These are phyloP conservation scores for Clistopyga incitator DNA, from an alignment of 2,888 invertebrate species.

Conservation along the genomic window DNA sequence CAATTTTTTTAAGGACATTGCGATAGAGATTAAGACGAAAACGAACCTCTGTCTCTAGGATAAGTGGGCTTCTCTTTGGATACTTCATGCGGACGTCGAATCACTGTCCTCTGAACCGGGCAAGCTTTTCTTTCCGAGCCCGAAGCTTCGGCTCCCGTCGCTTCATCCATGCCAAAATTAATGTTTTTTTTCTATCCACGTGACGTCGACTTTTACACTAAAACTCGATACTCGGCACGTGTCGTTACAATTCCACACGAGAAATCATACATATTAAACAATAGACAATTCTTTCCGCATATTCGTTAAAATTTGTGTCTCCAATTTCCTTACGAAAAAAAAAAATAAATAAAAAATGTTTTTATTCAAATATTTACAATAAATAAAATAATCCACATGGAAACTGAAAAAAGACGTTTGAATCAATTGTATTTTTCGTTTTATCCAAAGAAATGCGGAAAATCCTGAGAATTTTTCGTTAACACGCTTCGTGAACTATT, in stretches of 20 bases:
- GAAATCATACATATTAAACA: not conserved
- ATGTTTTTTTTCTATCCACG: not conserved
- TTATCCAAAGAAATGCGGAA: not conserved
- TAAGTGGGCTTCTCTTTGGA: slow-evolving; percentile 78
- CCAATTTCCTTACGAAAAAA: too few relatives aligned
- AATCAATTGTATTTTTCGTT: not conserved
- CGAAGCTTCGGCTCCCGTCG: slow-evolving; percentile 3
- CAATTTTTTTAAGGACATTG: too few relatives aligned
- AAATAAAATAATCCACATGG: too few relatives aligned
- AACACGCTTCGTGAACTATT: not conserved
- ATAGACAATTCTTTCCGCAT: not conserved
- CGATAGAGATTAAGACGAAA: not conserved
- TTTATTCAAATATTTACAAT: too few relatives aligned
- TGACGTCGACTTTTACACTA: not conserved
- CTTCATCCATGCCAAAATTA: slow-evolving; percentile 44
- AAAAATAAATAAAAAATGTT: too few relatives aligned
- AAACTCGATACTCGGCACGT: not conserved
- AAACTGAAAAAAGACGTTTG: too few relatives aligned
- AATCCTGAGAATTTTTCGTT: not conserved
- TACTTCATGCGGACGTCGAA: slow-evolving; percentile 68
- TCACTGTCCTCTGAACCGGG: slow-evolving; percentile 45
- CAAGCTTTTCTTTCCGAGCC: slow-evolving; percentile 34
- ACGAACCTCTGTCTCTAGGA: slow-evolving; percentile 78
- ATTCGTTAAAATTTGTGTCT: not conserved
- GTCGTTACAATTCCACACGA: not conserved